Base-by-base conservation (phyloP, 2,797 vertebrate genomes). In the Molossus alvarezi region DNA sequence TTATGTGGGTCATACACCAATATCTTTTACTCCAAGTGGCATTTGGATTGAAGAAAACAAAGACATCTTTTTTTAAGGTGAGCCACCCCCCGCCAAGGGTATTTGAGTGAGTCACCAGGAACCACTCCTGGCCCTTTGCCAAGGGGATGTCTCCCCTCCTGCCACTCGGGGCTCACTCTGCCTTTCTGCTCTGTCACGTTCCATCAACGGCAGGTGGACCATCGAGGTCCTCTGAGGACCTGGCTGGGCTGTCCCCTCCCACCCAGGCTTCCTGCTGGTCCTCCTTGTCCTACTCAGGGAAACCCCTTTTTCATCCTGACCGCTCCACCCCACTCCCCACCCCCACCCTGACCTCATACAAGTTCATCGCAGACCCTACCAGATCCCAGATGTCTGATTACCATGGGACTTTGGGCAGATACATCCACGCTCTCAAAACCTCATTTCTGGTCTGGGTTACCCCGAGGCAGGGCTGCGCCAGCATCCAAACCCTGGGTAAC, bases 401-500 rank as follows among this genome's bases (percentile, higher is more conserved):
- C 11, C 25, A 45, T 18, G 60, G 18, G 18, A 55, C 80, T 73
- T 73, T 1, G 33, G 23, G 53, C 21, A 77, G 64, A 87, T 21
- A 45, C 69, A 29, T 48, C 76, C 8, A 4, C 2, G 25, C 92
- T 73, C 88, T 89, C 27, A 17, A 64, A 57, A 72, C 72, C 23
- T 90, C 72, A 53, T 48, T 88, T 91, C 81, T 53, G 51, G 27
- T 62, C 79, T 65, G 55, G 14, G 53, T 55, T 77, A 82, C 77
- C 45, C 58, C 27, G 9, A 90, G 51, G 55, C 55, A 69, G n/a
- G 75, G 21, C 60, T 37, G 48, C 27, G 25, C 45, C 29, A 53
- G 57, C 11, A 12, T 4, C 48, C 13, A n/a, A 45, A 14, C 41
- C n/a, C 23, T 57, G 57, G 2, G 33, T 13, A 7, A 27, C 3